These are phyloP conservation scores for Apodemus speciosus DNA, from an alignment of 2,113 vertebrate genomes.

Conservation along the genomic window DNA sequence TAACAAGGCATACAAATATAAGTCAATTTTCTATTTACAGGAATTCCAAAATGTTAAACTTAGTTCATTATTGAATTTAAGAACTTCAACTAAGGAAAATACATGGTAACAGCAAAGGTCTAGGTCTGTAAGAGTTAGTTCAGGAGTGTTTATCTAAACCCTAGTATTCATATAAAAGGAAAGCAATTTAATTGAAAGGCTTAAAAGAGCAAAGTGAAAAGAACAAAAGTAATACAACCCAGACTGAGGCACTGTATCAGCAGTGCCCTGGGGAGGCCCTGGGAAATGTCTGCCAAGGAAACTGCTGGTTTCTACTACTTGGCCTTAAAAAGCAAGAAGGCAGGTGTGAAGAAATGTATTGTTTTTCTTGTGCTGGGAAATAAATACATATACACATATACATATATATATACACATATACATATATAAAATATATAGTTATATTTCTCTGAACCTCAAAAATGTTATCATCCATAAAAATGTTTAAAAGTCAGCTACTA, in stretches of 20 bases:
- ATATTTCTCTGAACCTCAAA: constrained; percentile 45
- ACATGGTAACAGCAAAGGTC: constrained; percentile 51
- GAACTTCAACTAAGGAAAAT: constrained; percentile 59
- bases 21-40: constrained; percentile 61
- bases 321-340: constrained; percentile 66
- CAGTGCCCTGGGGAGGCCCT: neutral
- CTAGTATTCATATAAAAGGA: constrained; percentile 51
- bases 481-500: constrained; percentile 3
- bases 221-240: constrained; percentile 47
- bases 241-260: constrained; percentile 50
- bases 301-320: constrained; percentile 48
- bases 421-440: no score
- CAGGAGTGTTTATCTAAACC: constrained; percentile 50
- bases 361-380: constrained; percentile 9
- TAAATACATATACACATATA: constrained; percentile 19
- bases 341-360: constrained; percentile 21
- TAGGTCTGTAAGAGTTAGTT: constrained; percentile 41
- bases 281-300: constrained; percentile 30
- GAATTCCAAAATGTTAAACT: constrained; percentile 64
- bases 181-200: constrained; percentile 60
- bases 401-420: neutral
- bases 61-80: constrained; percentile 67
- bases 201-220: constrained; percentile 62
- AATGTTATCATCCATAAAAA: constrained; percentile 29
- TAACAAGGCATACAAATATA: constrained; percentile 66